These are phyloP conservation scores for Apolygus lucorum DNA, from an alignment of 1,140 invertebrate species.

Conservation along the genomic window DNA sequence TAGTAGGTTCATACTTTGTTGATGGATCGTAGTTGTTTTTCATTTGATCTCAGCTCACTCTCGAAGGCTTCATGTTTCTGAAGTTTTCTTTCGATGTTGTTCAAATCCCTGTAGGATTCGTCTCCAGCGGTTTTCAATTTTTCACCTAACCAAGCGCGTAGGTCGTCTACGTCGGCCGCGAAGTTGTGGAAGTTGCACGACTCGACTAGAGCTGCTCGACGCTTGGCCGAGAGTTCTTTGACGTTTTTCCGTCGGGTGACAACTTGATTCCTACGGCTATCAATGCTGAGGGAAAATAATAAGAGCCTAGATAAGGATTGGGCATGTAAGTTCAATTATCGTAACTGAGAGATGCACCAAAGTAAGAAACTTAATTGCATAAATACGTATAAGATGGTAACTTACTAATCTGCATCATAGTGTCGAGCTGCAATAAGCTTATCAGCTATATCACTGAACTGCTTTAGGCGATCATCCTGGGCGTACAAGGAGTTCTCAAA, in stretches of 20 bases:
- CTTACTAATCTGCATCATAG: slow-evolving; percentile 76
- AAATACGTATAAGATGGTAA: slow-evolving; percentile 26
- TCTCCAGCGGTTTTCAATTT: slow-evolving; percentile 86
- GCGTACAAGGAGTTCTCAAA: slow-evolving; percentile 87
- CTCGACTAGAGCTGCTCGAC: slow-evolving; percentile 62
- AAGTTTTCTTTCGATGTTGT: slow-evolving; percentile 84
- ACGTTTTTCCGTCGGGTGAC: slow-evolving; percentile 60
- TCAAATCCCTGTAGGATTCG: slow-evolving; percentile 85
- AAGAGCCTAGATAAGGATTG: background rate
- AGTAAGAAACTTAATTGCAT: background rate
- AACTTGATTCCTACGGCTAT: slow-evolving; percentile 65
- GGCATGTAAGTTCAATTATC: too few relatives aligned
- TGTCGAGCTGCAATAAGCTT: slow-evolving; percentile 73
- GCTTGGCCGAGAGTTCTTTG: slow-evolving; percentile 60
- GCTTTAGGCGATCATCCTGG: slow-evolving; percentile 84
- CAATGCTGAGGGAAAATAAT: slow-evolving; percentile 49
- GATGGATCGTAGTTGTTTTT: slow-evolving; percentile 73
- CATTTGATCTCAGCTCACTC: slow-evolving; percentile 83
- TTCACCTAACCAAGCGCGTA: slow-evolving; percentile 81
- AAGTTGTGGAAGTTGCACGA: slow-evolving; percentile 78
- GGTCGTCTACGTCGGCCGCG: slow-evolving; percentile 77
- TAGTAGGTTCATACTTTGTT: slow-evolving; percentile 59
- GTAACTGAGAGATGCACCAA: too few relatives aligned
- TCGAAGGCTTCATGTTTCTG: slow-evolving; percentile 98
- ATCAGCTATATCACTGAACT: slow-evolving; percentile 78